A percentile compares a stretch with the other conserved stretches of the same genome.
Evolutionary conservation across 2,113 vertebrate species (phyloP).

Genomic region (Pomatostomus ruficeps): DNA sequence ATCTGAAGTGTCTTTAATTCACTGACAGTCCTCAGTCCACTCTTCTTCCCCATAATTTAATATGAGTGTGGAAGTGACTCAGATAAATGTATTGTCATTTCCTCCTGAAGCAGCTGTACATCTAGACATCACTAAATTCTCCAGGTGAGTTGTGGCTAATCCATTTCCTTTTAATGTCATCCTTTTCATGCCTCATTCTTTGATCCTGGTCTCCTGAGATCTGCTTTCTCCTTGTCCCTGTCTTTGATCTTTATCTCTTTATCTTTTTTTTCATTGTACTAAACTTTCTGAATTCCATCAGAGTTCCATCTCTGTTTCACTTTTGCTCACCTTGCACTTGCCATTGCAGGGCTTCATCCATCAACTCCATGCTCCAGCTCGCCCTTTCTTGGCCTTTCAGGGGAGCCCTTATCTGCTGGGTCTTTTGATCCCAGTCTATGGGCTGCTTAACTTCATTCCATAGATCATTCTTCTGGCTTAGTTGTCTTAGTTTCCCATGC

Average conservation of each 20-base stretch:
- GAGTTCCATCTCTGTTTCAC: neutral
- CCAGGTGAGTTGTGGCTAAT: neutral
- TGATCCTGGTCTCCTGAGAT: neutral
- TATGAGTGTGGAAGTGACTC: neutral
- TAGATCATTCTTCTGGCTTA: neutral
- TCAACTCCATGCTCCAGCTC: neutral
- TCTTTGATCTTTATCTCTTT: constrained; percentile 41
- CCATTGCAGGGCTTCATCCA: neutral
- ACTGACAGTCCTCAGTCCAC: neutral
- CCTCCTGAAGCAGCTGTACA: neutral
- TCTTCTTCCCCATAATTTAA: neutral
- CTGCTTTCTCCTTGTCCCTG: neutral
- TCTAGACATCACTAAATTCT: neutral
- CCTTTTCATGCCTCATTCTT: neutral
- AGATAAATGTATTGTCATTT: neutral
- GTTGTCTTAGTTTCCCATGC: neutral
- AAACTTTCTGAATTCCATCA: neutral
- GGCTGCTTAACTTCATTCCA: neutral
- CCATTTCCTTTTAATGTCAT: neutral
- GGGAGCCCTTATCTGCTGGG: neutral
- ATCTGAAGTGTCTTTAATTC: neutral
- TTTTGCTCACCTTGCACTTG: neutral
- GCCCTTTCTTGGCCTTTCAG: neutral
- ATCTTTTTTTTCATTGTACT: neutral
- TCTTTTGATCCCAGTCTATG: neutral